phyloP scores from a whole-genome alignment of 23 tunicate species.

The Phallusia fumigata region DNA sequence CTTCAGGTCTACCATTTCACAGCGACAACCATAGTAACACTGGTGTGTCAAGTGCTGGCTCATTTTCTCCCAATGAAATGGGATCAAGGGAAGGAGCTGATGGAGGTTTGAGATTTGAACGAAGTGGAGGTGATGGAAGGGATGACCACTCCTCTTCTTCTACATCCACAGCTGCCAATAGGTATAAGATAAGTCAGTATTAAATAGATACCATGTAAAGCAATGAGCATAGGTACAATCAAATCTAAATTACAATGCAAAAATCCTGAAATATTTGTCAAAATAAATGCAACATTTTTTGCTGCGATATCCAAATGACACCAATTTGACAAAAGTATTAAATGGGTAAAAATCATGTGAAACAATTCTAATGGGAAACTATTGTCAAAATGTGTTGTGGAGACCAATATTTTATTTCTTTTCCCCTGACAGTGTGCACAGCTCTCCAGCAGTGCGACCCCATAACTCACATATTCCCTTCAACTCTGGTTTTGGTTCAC shows the following conservation, averaged over 20 bases:
- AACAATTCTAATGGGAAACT: too few species aligned
- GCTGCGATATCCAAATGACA: too few species aligned
- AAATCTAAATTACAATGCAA: too few species aligned
- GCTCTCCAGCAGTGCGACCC: background rate
- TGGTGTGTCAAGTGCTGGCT: constrained; percentile 23
- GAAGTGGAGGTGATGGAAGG: constrained; percentile 93
- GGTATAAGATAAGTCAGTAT: background rate
- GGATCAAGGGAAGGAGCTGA: constrained; percentile 52
- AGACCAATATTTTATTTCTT: too few species aligned
- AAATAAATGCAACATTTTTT: too few species aligned
- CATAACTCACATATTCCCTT: background rate
- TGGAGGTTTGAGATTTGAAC: constrained; percentile 50
- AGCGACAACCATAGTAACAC: constrained; percentile 20
- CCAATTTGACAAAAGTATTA: too few species aligned
- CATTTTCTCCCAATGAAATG: constrained; percentile 30
- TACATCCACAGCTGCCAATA: constrained; percentile 7
- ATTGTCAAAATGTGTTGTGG: too few species aligned
- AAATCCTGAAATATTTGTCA: too few species aligned
- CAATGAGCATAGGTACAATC: too few species aligned
- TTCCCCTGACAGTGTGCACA: background rate
- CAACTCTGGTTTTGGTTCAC: constrained; percentile 1
- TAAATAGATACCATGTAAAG: background rate
- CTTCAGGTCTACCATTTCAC: constrained; percentile 56
- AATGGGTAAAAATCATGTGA: too few species aligned
- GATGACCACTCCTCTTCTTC: constrained; percentile 53